These are phyloP conservation scores for Poliocrania exsul DNA, from an alignment of 2,797 vertebrate genomes.

Conservation along the genomic window DNA sequence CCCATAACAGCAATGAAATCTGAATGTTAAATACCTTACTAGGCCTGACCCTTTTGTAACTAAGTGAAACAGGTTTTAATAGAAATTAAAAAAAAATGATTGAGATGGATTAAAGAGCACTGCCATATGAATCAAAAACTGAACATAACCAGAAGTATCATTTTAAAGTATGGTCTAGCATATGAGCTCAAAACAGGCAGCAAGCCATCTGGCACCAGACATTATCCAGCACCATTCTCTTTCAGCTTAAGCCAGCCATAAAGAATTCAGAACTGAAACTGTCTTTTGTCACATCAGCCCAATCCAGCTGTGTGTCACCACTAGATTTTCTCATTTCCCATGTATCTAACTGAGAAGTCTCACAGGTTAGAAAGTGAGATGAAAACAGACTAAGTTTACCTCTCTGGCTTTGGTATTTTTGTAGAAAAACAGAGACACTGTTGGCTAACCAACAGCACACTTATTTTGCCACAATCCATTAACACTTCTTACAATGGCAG, in stretches of 20 bases:
- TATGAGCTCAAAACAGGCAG: background rate
- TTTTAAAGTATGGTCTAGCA: background rate
- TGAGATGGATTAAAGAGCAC: background rate
- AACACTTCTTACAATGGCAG: background rate
- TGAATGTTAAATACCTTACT: background rate
- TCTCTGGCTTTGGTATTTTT: background rate
- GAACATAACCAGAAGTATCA: conserved; percentile 19
- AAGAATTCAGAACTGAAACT: background rate
- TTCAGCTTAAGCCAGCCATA: conserved; percentile 11
- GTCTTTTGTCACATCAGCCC: conserved; percentile 1
- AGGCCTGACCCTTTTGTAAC: background rate
- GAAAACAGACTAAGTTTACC: background rate
- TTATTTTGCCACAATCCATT: background rate
- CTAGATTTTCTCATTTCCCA: background rate
- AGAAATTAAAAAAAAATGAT: background rate
- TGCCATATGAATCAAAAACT: background rate
- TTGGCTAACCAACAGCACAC: background rate
- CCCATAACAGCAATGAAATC: background rate
- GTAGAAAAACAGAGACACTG: background rate
- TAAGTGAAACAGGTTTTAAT: background rate
- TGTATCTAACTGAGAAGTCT: background rate
- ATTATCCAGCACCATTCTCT: background rate
- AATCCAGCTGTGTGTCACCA: background rate
- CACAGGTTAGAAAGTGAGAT: background rate
- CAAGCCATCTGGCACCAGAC: background rate